Conservation (phyloP, 2,888 invertebrate species). For the Candidula unifasciata region DNA sequence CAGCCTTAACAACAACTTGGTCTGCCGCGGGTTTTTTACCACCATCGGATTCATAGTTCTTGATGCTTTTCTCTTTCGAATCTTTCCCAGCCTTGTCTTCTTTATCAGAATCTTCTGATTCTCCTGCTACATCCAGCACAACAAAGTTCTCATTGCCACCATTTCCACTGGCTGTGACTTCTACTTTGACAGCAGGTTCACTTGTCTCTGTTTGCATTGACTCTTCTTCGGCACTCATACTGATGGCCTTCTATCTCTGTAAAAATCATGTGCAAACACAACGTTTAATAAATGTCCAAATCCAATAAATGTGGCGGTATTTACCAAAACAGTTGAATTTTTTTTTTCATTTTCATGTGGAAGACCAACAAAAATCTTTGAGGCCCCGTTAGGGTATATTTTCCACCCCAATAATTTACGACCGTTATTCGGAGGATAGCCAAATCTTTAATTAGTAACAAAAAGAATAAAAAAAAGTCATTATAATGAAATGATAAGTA, state of each 20-base stretch:
- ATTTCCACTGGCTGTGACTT: neutral
- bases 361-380: too few species aligned
- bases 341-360: too few species aligned
- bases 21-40: slow-evolving; percentile 25
- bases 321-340: too few species aligned
- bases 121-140: slow-evolving; percentile 49
- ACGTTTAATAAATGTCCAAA: neutral
- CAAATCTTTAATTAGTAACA: too few species aligned
- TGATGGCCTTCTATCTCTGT: neutral
- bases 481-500: too few species aligned
- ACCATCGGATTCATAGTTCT: slow-evolving; percentile 18
- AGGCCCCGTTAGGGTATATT: too few species aligned
- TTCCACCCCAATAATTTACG: too few species aligned
- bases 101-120: slow-evolving; percentile 49
- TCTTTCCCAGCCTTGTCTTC: slow-evolving; percentile 42
- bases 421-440: too few species aligned
- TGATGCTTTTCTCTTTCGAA: slow-evolving; percentile 33
- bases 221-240: slow-evolving; percentile 44
- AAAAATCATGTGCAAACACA: neutral
- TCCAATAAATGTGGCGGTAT: neutral
- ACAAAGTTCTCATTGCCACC: slow-evolving; percentile 51
- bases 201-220: slow-evolving; percentile 7
- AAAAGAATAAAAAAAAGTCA: too few species aligned
- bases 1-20: slow-evolving; percentile 31
- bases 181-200: slow-evolving; percentile 39